Evolutionary conservation across 1,140 invertebrate genomes (phyloP), one percentile per base, ranked within the genome.

Genomic region (Trachymyrmex cornetzi): DNA sequence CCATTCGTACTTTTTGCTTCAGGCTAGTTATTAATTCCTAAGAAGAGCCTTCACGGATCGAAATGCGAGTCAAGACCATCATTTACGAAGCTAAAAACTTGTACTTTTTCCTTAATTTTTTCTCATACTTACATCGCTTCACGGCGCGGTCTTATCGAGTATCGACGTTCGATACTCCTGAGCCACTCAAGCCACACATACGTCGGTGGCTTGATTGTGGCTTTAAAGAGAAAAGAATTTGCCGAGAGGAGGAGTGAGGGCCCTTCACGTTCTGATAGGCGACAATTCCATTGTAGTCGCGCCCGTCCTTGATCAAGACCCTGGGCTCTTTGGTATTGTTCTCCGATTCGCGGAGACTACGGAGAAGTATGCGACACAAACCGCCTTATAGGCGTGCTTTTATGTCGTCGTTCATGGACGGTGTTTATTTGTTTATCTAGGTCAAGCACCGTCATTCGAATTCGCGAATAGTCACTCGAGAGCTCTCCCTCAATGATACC

Each of bases 321-420:
- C 91, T 92, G 91, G 93, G 93, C 93, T 94, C 94, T 94, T 94
- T 94, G 94, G 94, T 93, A 94, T 94, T 92, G 91, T 93, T 94
- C 93, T 94, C 91, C 87, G 86, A 77, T 81, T 75, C 44, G 89
- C 90, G 92, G 91, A 94, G 89, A 91, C 59, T 72, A 57, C 74
- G 84, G 80, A 87, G 74, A 88, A 87, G 69, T 63, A 89, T 77
- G 81, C 88, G 86, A 77, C 80, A 50, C 63, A 69, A n/a, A 67
- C 30, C 72, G 77, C 55, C 22, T 71, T 74, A 55, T 57, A 44
- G 81, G 48, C 11, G 66, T 57, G 50, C 74, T 80, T 72, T 77
- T 61, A 63, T 27, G n/a, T 82, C 57, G 24, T 53, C 59, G 53
- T 66, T 85, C 38, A 38, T 53, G 44, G 61, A 77, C 50, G 79